Evolutionary conservation across 1,140 invertebrate species (phyloP).

Genomic region (Cylas formicarius): DNA sequence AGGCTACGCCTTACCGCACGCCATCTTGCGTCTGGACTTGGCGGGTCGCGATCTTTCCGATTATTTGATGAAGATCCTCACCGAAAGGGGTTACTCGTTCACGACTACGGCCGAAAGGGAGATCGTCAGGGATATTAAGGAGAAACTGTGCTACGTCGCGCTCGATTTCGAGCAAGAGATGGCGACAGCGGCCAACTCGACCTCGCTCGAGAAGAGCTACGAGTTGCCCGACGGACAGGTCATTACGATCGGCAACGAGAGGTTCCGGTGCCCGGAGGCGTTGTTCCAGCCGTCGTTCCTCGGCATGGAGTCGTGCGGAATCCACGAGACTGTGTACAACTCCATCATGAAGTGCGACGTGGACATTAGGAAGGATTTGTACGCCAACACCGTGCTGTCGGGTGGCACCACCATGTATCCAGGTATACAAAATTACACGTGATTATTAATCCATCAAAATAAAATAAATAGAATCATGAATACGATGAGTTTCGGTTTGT

Average conservation of each 20-base stretch:
- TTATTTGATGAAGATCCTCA: constrained; percentile 94
- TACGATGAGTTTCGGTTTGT: no score
- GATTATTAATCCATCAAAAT: no score
- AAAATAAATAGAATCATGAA: no score
- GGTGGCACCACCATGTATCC: constrained; percentile 97
- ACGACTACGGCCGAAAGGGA: constrained; percentile 94
- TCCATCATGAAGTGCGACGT: constrained; percentile 97
- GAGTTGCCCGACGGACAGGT: constrained; percentile 93
- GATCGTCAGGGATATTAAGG: constrained; percentile 94
- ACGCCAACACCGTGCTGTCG: constrained; percentile 92
- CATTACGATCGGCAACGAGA: constrained; percentile 93
- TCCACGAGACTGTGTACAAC: constrained; percentile 93
- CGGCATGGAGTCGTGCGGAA: constrained; percentile 92
- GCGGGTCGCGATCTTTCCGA: constrained; percentile 86
- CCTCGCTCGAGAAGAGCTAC: constrained; percentile 88
- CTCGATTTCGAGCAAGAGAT: constrained; percentile 92
- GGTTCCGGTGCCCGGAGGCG: constrained; percentile 96
- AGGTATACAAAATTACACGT: no score
- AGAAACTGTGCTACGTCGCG: constrained; percentile 87
- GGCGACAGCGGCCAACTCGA: constrained; percentile 86
- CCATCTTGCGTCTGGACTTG: constrained; percentile 83
- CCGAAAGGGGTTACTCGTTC: constrained; percentile 93
- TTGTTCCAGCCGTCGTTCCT: constrained; percentile 94
- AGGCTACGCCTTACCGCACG: constrained; percentile 69
- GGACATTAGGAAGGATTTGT: constrained; percentile 89